Evolutionary conservation across 2,113 vertebrate genomes (phyloP), one percentile per base, ranked within the genome.

Genomic region (Microcebus tavaratra): DNA sequence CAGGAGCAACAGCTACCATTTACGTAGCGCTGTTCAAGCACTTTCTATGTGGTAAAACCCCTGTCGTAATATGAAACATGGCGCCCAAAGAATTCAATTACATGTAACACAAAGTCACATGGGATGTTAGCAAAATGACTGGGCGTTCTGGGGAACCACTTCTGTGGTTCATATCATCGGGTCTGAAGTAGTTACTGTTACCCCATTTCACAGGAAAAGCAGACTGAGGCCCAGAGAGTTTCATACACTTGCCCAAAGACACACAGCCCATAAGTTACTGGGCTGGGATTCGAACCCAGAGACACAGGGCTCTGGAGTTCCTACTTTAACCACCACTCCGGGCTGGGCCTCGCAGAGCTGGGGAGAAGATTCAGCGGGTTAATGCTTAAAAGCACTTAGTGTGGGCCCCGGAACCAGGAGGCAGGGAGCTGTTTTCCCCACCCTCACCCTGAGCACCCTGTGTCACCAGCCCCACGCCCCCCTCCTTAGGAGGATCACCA

Each of bases 161-260:
- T 73, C 9, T n/a, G 3, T 0, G 21, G 21, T 25, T 45, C 57
- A 68, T 1, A 50, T 31, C 15, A 0, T 53, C 8, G 1, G 34
- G 20, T 5, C 65, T 10, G 39, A 70, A 50, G 65, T 8, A 2
- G 23, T 80, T 12, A 34, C 21, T 12, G 0, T 20, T 1, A 34
- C 9, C 75, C 61, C 75, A 76, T 42, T 76, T 68, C 93, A 50
- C 68, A 91, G 89, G 15, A 1, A 6, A 84, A 67, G 12, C 3
- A 67, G 55, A 50, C 20, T 12, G 63, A 87, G 20, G 55, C 31
- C n/a, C 67, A 81, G 34, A 81, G 78, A 48, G 31, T 18, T 14
- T 67, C 48, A 59, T 25, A 61, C 18, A 34, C 23, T 70, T 91
- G 57, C 14, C 42, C 65, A 31, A 75, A 85, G 70, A 45, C n/a